A percentile compares a stretch with the other conserved stretches of the same genome.
Evolutionary conservation across 1,140 invertebrate species (phyloP).

Genomic region (Ectropis grisescens): DNA sequence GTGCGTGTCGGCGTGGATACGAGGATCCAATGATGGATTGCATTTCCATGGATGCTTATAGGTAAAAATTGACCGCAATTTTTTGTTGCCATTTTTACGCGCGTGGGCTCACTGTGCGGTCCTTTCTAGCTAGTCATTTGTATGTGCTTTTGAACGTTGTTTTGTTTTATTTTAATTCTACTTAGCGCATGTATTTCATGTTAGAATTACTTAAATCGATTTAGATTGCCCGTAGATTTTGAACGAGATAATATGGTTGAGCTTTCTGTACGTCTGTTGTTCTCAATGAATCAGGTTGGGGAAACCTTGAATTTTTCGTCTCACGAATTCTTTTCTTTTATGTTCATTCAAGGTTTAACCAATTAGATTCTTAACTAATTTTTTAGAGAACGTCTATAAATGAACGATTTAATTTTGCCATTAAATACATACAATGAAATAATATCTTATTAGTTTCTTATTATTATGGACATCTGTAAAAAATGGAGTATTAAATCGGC

Average conservation of each 20-base stretch:
- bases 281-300: conserved; percentile 29
- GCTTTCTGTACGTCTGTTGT: conserved; percentile 30
- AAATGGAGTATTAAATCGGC: too few species aligned
- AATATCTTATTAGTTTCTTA: too few species aligned
- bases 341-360: conserved; percentile 32
- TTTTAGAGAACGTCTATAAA: too few species aligned
- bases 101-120: conserved; percentile 17
- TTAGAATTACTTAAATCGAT: too few species aligned
- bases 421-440: too few species aligned
- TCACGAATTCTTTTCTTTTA: conserved; percentile 38
- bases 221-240: conserved; percentile 20
- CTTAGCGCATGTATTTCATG: conserved; percentile 35
- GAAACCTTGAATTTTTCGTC: conserved; percentile 32
- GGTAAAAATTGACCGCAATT: conserved; percentile 56
- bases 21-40: conserved; percentile 65
- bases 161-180: too few species aligned
- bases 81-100: conserved; percentile 20
- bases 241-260: conserved; percentile 13
- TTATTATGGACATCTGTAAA: too few species aligned
- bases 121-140: conserved; percentile 6
- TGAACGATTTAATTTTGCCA: too few species aligned
- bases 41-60: conserved; percentile 61
- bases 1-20: conserved; percentile 52
- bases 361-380: too few species aligned
- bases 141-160: too few species aligned